Percentiles rank a stretch among this genome's conserved stretches.
phyloP scores from a whole-genome alignment of 2,113 vertebrate species.

The Lepidiolamprologus cunningtoni region DNA sequence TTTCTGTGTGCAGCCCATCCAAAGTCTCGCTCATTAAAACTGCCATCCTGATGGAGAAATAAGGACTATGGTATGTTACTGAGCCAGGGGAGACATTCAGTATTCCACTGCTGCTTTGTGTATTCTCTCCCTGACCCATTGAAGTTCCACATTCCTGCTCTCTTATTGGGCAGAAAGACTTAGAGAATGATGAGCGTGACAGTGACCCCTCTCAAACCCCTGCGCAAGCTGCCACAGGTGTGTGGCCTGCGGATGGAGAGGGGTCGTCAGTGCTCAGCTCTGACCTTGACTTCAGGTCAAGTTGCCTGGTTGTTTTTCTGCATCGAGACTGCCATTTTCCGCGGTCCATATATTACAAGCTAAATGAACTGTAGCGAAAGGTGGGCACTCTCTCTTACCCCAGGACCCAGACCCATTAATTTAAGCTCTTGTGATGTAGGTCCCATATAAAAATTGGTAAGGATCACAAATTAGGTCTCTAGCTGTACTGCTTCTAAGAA shows the following conservation, averaged over 20 bases:
- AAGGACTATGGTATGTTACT: neutral
- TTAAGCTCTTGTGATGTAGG: neutral
- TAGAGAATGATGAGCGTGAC: conserved; percentile 31
- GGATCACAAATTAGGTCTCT: neutral
- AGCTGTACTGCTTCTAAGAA: neutral
- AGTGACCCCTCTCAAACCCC: conserved; percentile 11
- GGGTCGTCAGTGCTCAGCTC: neutral
- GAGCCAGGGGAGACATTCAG: neutral
- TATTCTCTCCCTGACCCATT: neutral
- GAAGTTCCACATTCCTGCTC: conserved; percentile 35
- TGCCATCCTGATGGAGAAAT: neutral
- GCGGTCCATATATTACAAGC: neutral
- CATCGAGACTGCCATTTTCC: neutral
- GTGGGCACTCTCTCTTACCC: neutral
- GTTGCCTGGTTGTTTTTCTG: neutral
- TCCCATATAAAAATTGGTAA: neutral
- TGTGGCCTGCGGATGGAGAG: neutral
- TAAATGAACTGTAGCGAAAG: neutral
- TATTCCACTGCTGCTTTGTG: neutral
- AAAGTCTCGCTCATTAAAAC: neutral
- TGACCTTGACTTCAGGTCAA: conserved; percentile 15
- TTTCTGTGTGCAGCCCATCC: neutral
- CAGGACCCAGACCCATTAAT: neutral
- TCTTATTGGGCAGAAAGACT: conserved; percentile 41
- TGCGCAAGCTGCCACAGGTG: conserved; percentile 40